Conservation (phyloP, 2,888 invertebrate genomes). For the Oligia latruncula region DNA sequence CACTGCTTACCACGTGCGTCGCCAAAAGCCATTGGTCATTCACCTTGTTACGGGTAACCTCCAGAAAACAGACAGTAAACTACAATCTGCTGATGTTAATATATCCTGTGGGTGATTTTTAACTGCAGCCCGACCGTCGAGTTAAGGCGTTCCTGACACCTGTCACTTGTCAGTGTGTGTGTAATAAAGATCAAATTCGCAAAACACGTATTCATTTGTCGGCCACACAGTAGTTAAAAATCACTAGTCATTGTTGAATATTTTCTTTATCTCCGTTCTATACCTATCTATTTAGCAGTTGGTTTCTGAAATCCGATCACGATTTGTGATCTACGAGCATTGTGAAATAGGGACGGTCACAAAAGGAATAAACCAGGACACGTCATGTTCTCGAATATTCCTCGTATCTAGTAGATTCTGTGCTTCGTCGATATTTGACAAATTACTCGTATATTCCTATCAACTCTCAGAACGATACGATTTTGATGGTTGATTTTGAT, state of each 20-base stretch:
- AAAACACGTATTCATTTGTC: too few relatives aligned
- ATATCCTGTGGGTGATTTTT: not conserved
- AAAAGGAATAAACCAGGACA: constrained; percentile 30
- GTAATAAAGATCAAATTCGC: too few relatives aligned
- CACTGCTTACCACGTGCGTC: not conserved
- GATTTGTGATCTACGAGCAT: not conserved
- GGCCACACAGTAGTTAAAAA: not conserved
- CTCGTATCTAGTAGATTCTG: constrained; percentile 10
- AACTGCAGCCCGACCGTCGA: not conserved
- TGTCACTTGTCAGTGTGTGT: too few relatives aligned
- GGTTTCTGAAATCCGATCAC: not conserved
- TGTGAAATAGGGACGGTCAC: not conserved
- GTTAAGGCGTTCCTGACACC: too few relatives aligned
- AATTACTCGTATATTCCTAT: not conserved
- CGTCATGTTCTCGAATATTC: constrained; percentile 26
- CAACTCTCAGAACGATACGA: not conserved
- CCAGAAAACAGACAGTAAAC: not conserved
- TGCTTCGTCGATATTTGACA: constrained; percentile 8
- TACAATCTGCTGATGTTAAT: not conserved
- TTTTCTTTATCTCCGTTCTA: not conserved
- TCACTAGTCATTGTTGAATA: not conserved
- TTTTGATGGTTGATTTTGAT: not conserved
- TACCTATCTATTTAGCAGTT: not conserved
- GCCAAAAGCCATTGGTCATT: not conserved
- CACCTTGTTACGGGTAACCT: not conserved